A percentile compares a stretch with the other conserved stretches of the same genome.
phyloP scores from a whole-genome alignment of 2,797 vertebrate genomes.

The Spinus olivaceus region DNA sequence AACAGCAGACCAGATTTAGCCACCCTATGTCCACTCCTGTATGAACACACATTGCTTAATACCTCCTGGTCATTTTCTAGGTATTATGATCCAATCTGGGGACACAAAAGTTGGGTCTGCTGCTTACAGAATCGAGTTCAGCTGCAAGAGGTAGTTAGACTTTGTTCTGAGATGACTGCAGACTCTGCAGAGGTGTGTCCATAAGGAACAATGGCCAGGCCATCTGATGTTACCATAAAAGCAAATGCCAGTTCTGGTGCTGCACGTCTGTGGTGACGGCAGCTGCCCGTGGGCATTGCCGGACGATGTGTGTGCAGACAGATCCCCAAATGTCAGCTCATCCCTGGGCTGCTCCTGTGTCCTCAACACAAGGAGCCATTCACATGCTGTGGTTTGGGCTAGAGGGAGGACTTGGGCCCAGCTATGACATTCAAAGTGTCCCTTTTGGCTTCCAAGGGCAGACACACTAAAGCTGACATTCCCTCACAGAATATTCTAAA shows the following conservation, averaged over 20 bases:
- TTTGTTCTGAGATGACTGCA: not conserved
- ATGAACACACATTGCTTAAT: no score
- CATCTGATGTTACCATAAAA: not conserved
- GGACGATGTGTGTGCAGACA: fast-evolving
- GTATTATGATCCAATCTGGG: no score
- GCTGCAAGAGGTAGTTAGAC: not conserved
- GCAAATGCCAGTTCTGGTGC: not conserved
- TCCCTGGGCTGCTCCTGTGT: not conserved
- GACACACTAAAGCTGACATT: not conserved
- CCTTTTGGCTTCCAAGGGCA: not conserved
- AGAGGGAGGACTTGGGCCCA: not conserved
- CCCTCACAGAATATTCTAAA: not conserved
- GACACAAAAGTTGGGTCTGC: no score
- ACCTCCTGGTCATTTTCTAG: no score
- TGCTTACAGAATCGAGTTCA: not conserved
- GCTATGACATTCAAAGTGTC: not conserved
- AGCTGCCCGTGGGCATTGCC: not conserved
- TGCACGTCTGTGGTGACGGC: not conserved
- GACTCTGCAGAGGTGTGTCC: not conserved
- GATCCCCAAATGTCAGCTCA: fast-evolving
- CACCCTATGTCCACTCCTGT: no score
- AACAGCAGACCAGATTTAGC: no score
- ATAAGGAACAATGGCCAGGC: not conserved
- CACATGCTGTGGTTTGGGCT: not conserved
- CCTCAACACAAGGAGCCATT: not conserved